A percentile compares a stretch with the other conserved stretches of the same genome.
Conservation (phyloP, 2,113 vertebrate species). For the Protomyctophum bolini region DNA sequence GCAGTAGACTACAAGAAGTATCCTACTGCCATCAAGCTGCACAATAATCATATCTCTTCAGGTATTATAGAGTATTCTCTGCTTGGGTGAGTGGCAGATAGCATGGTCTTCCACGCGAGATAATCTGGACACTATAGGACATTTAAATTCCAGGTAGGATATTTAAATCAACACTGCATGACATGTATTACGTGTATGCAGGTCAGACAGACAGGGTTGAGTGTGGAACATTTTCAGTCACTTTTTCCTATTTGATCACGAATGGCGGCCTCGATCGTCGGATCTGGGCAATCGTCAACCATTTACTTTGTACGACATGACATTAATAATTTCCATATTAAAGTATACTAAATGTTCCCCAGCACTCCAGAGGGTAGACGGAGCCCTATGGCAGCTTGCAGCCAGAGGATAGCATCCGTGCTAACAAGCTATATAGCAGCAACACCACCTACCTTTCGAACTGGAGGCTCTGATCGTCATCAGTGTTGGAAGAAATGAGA, state of each 20-base stretch:
- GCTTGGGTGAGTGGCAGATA: too few relatives aligned
- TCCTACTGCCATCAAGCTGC: too few relatives aligned
- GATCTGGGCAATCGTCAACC: neutral
- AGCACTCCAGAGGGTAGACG: neutral
- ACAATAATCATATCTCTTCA: too few relatives aligned
- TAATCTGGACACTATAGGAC: too few relatives aligned
- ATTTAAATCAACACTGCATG: too few relatives aligned
- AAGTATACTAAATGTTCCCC: too few relatives aligned
- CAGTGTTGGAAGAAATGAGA: slow-evolving; percentile 50
- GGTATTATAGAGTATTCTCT: too few relatives aligned
- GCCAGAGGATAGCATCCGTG: too few relatives aligned
- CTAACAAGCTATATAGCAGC: neutral
- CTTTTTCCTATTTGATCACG: neutral
- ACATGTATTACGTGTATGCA: too few relatives aligned
- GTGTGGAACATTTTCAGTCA: neutral
- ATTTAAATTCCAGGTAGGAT: too few relatives aligned
- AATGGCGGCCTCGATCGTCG: neutral
- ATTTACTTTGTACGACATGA: neutral
- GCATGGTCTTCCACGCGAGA: too few relatives aligned
- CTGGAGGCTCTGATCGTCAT: slow-evolving; percentile 41
- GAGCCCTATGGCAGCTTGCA: neutral
- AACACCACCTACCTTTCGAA: slow-evolving; percentile 66
- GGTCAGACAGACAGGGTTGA: neutral
- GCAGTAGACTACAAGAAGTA: too few relatives aligned
- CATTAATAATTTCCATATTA: neutral